Conservation (phyloP, 2,888 invertebrate species). For the Harpalus rubripes region DNA sequence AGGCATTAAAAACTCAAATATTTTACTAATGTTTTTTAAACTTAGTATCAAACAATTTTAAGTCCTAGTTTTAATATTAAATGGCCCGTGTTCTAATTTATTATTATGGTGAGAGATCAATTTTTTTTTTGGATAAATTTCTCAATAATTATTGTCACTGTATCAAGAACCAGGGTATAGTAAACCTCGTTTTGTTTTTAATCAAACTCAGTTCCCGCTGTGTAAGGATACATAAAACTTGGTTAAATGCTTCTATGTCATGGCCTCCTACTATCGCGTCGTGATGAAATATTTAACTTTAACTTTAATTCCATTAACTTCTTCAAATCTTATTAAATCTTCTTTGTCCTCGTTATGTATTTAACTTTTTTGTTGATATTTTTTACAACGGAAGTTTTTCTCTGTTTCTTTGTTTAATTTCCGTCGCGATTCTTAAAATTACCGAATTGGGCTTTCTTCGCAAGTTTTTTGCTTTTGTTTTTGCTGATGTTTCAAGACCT, state of each 20-base stretch:
- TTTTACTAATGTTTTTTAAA: no score
- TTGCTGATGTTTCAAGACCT: constrained; percentile 27
- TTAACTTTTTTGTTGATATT: constrained; percentile 50
- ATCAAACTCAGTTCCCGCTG: constrained; percentile 39
- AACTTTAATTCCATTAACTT: constrained; percentile 54
- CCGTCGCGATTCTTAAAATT: constrained; percentile 55
- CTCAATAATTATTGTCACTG: neutral
- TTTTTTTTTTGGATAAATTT: no score
- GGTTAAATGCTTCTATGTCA: constrained; percentile 42
- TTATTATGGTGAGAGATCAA: no score
- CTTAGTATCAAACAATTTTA: no score
- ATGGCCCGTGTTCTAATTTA: no score
- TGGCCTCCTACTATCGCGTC: neutral
- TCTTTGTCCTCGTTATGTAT: constrained; percentile 41
- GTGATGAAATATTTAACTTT: constrained; percentile 51
- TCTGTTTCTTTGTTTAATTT: constrained; percentile 61
- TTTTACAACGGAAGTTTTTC: constrained; percentile 57
- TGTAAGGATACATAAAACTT: constrained; percentile 55
- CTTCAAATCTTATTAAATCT: constrained; percentile 58
- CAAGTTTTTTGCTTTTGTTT: constrained; percentile 49
- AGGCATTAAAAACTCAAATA: no score
- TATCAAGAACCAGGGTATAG: neutral
- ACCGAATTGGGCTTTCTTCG: constrained; percentile 58
- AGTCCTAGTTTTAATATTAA: no score
- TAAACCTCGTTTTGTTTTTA: constrained; percentile 45